Base-by-base conservation (phyloP, 2,888 invertebrate species). In the Entomobrya multifasciata region DNA sequence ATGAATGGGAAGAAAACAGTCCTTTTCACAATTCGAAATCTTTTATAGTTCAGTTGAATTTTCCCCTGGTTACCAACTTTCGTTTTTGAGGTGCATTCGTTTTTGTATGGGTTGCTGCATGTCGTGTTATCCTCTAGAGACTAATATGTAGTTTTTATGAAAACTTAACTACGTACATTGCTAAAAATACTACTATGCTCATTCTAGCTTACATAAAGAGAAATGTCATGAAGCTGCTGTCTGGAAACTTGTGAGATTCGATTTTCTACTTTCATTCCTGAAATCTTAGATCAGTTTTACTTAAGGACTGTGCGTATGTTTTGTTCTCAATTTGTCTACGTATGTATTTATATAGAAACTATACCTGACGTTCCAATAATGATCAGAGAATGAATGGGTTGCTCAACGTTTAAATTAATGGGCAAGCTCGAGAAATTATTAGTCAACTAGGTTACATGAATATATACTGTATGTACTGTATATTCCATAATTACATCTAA, bases 401-500 rank as follows among this genome's bases (percentile, higher is more conserved):
- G 83, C 83, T 83, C 83, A 83, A 83, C n/a, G 55, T 57, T 44
- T 57, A n/a, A n/a, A 74, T 41, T 44, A 62, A n/a, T 57, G 81
- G 57, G 81, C 81, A 81, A 57, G 57, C 49, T 81, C 67, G 44
- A 47, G 62, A 81, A n/a, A 41, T 57, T n/a, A n/a, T 11, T 70
- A 47, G 30, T 74, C 30, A 49, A 30, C 41, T 76, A 55, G 10
- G 74, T 15, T 30, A 15, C n/a, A 17, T 60, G 2, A 22, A 13
- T 65, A 25, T n/a, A 20, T 20, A 20, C 44, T 57, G 30, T 36
- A 10, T 74, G 74, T 74, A 30, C 30, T 52, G n/a, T 30, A 27
- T 74, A 52, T 30, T 52, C 30, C 13, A 30, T 52, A 17, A 44
- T 17, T 30, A 15, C 62, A 62, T 15, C 36, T 62, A 60, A 4